Base-by-base conservation (phyloP, 2,888 invertebrate species). In the Pandemis corylana region DNA sequence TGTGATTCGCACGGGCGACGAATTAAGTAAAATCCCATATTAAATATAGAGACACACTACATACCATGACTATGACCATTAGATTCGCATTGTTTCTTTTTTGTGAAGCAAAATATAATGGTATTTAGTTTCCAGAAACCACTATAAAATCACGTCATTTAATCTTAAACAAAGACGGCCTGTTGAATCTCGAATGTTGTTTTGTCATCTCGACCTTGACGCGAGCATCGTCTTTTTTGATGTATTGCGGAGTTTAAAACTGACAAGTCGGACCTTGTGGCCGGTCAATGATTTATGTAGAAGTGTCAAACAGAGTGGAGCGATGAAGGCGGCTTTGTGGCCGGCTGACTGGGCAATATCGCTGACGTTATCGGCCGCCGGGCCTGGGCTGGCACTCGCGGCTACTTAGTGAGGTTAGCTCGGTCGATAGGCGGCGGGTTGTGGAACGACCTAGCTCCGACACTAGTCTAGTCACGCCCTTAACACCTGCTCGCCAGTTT, bases 401-500 rank as follows among this genome's bases (percentile, higher is more conserved):
- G 62, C n/a, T 28, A n/a, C 28, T n/a, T 36, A 7, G 62, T n/a
- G 41, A 61, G 59, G 10, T 28, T n/a, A 62, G 62, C 41, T 62
- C 15, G 36, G 41, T 53, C 53, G 53, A 53, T 65, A 36, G 46
- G 13, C 12, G 20, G 13, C 28, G 5, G 53, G 36, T 53, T 53
- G 62, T 36, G 53, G 10, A 67, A 67, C 66, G 36, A 41, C 66
- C 53, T 41, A 67, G 53, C 66, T n/a, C 41, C 66, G 41, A 28
- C 10, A 36, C 46, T 51, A 53, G 71, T 51, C 56, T 66, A 71
- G 72, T 13, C 72, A 53, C 67, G 72, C 72, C 72, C 53, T 63
- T 53, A 44, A 53, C 72, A 72, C 72, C 72, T 72, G 72, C 53
- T 12, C 71, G 61, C 63, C 59, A 7, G 46, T 53, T 71, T 65